A percentile compares a stretch with the other conserved stretches of the same genome.
These are phyloP conservation scores for Stichodactyla mertensii DNA, from an alignment of 64 coral and sea anemone genomes.

Conservation along the genomic window DNA sequence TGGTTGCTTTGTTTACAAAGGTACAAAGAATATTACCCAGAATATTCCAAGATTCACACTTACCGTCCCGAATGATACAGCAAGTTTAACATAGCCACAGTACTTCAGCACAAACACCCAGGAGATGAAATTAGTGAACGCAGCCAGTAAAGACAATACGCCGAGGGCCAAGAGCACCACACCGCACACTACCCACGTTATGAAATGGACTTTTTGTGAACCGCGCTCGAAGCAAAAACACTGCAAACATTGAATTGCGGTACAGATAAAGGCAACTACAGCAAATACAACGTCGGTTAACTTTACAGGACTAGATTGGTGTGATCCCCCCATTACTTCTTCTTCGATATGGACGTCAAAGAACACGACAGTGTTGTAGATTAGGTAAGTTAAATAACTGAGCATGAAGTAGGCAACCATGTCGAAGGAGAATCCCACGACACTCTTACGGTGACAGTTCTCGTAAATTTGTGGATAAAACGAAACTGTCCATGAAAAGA, in stretches of 20 bases:
- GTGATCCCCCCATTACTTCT: conserved; percentile 35
- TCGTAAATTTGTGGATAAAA: conserved; percentile 87
- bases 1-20: too few species aligned
- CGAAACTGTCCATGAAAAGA: conserved; percentile 71
- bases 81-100: conserved; percentile 78
- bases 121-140: conserved; percentile 22
- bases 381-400: conserved; percentile 69
- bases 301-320: conserved; percentile 68
- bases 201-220: conserved; percentile 52
- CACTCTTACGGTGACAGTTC: conserved; percentile 76
- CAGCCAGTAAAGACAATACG: conserved; percentile 21
- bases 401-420: conserved; percentile 71
- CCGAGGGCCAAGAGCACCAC: conserved; percentile 36
- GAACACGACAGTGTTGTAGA: conserved; percentile 64
- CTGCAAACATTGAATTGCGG: conserved; percentile 40
- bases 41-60: background rate
- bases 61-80: conserved; percentile 76
- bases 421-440: conserved; percentile 83
- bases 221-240: conserved; percentile 70
- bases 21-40: too few species aligned
- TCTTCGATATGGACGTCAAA: conserved; percentile 51
- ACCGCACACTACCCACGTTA: conserved; percentile 27
- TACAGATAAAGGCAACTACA: conserved; percentile 55
- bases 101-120: conserved; percentile 62
- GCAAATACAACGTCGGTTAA: conserved; percentile 74